Conservation (phyloP, 2,113 vertebrate species). For the Barnardius zonarius region DNA sequence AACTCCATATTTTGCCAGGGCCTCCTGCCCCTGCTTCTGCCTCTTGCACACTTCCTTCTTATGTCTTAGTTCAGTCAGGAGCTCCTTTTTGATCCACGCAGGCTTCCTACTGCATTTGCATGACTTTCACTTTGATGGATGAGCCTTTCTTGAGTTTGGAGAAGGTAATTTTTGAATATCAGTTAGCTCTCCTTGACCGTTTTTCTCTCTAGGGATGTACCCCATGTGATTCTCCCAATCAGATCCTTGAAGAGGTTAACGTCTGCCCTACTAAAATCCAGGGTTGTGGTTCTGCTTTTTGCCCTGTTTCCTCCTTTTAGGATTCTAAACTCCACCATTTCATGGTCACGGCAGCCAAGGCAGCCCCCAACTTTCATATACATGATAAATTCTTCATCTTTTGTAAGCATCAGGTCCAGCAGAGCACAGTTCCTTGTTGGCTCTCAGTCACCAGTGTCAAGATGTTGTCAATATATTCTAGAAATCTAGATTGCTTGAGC, state of each 20-base stretch:
- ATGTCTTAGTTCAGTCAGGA: neutral
- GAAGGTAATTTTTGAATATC: neutral
- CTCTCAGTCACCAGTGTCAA: neutral
- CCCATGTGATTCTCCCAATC: neutral
- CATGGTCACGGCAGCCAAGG: neutral
- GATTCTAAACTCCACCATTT: neutral
- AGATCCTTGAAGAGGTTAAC: neutral
- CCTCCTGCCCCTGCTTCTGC: neutral
- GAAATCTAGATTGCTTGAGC: neutral
- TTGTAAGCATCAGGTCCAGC: neutral
- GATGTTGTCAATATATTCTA: neutral
- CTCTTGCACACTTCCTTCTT: neutral
- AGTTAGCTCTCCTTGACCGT: neutral
- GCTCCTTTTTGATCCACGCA: neutral
- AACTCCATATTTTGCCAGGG: neutral
- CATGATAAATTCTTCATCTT: neutral
- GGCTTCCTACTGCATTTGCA: neutral
- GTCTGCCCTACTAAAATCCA: neutral
- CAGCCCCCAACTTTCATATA: neutral
- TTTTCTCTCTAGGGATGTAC: neutral
- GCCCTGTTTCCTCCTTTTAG: neutral
- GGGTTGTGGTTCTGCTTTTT: neutral
- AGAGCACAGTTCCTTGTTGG: neutral
- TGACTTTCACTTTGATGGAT: neutral
- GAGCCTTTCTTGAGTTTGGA: neutral